phyloP scores from a whole-genome alignment of 1,140 invertebrate species.

The Tetramorium simillimum region DNA sequence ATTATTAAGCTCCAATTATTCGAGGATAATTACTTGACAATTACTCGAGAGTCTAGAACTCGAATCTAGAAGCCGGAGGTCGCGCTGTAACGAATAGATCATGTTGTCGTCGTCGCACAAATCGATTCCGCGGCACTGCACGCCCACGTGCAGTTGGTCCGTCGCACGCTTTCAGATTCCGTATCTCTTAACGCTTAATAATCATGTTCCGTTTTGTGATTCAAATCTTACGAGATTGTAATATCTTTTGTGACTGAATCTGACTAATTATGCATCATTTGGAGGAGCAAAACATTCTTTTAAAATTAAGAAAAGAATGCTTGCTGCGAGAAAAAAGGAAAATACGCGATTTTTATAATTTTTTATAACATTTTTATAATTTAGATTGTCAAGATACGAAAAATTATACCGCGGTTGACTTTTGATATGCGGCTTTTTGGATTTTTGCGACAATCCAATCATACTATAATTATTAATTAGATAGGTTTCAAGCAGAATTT shows the following conservation, averaged over 20 bases:
- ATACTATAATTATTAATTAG: slow-evolving; percentile 81
- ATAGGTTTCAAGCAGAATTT: slow-evolving; percentile 81
- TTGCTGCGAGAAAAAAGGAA: not conserved
- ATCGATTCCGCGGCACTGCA: slow-evolving; percentile 78
- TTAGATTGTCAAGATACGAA: not conserved
- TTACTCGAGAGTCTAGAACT: slow-evolving; percentile 73
- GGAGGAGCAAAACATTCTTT: not conserved
- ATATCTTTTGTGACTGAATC: not conserved
- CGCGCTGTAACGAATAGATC: slow-evolving; percentile 78
- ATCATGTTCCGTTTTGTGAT: not conserved
- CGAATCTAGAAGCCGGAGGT: slow-evolving; percentile 76
- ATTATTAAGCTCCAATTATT: slow-evolving; percentile 58
- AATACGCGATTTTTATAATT: not conserved
- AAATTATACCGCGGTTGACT: slow-evolving; percentile 20
- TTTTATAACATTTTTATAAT: not conserved
- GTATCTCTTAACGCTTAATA: slow-evolving; percentile 78
- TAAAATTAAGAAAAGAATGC: not conserved
- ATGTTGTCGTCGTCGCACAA: slow-evolving; percentile 77
- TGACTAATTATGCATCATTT: not conserved
- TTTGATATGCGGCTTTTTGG: slow-evolving; percentile 50
- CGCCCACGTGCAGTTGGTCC: slow-evolving; percentile 78
- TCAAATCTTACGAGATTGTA: not conserved
- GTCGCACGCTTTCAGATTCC: slow-evolving; percentile 81
- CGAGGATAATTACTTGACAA: slow-evolving; percentile 66
- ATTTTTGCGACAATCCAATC: slow-evolving; percentile 76